Evolutionary conservation across 1,140 invertebrate genomes (phyloP), one percentile per base, ranked within the genome.

Genomic region (Papilio dardanus): DNA sequence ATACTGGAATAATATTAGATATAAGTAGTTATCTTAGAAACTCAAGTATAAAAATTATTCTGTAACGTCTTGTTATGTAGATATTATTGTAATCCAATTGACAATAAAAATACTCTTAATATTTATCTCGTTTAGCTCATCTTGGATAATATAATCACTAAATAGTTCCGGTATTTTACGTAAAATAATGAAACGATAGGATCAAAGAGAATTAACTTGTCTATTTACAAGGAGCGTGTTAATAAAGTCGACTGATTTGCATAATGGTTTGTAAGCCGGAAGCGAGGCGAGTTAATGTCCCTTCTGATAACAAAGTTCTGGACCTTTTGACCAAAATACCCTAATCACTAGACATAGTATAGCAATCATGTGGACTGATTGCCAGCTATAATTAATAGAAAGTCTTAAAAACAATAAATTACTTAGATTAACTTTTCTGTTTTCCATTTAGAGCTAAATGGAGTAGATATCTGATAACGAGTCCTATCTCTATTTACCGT

Each of bases 191-290:
- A 28, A 62, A 62, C 24, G 54, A 62, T 30, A 28, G 24, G 54
- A 62, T 62, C 54, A 62, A 12, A 62, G 54, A 54, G 50, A 62
- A 30, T 62, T 62, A 62, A 28, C 54, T 62, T 62, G 30, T 30
- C 54, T 62, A 62, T 62, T 30, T 10, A n/a, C n/a, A 69, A 68
- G 67, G 19, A 69, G 33, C 35, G 19, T 69, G 67, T 35, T 40
- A 16, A 69, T 69, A 69, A 35, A 21, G n/a, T 24, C 67, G 10
- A 40, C 67, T 40, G n/a, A 69, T 40, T 37, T 69, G 67, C 67
- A 69, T 69, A 69, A 69, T 69, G 33, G 35, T 40, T n/a, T 21
- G 19, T 69, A 69, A 69, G 35, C n/a, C 28, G 65, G 65, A 66
- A 66, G 65, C 8, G 14, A 16, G 30, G 62, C 30, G 12, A 58